These are phyloP conservation scores for Choloepus hoffmanni DNA, from an alignment of 2,113 vertebrate genomes.

Conservation along the genomic window DNA sequence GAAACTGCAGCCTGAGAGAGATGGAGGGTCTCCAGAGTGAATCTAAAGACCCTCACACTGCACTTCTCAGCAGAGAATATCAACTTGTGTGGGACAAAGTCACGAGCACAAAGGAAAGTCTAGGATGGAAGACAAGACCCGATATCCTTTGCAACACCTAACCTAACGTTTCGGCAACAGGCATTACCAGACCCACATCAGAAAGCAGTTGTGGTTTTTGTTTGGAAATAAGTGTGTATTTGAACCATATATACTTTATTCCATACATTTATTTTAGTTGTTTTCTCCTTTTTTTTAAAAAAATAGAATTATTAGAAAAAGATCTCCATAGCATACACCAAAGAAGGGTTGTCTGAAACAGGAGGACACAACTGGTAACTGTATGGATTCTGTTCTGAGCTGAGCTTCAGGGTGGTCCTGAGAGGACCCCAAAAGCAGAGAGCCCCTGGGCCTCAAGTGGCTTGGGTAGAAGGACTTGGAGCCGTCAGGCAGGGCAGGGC, in stretches of 20 bases:
- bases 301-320: not conserved
- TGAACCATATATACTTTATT: not conserved
- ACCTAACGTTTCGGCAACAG: not conserved
- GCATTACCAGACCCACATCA: not conserved
- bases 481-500: not conserved
- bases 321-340: not conserved
- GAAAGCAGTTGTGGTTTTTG: not conserved
- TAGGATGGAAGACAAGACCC: not conserved
- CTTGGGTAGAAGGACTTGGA: no score
- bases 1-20: not conserved
- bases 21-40: not conserved
- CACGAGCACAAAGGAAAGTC: not conserved
- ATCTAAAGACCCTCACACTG: accelerated
- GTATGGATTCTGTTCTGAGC: not conserved
- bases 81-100: not conserved
- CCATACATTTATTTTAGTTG: not conserved
- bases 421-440: not conserved
- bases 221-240: not conserved
- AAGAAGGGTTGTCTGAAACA: not conserved
- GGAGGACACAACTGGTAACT: not conserved
- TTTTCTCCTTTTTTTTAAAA: not conserved
- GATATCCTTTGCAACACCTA: not conserved
- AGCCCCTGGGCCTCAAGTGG: not conserved
- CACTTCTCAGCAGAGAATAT: not conserved
- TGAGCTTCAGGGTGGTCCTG: not conserved